Evolutionary conservation across 2,888 invertebrate genomes (phyloP).

Genomic region (Liposcelis brunnea): DNA sequence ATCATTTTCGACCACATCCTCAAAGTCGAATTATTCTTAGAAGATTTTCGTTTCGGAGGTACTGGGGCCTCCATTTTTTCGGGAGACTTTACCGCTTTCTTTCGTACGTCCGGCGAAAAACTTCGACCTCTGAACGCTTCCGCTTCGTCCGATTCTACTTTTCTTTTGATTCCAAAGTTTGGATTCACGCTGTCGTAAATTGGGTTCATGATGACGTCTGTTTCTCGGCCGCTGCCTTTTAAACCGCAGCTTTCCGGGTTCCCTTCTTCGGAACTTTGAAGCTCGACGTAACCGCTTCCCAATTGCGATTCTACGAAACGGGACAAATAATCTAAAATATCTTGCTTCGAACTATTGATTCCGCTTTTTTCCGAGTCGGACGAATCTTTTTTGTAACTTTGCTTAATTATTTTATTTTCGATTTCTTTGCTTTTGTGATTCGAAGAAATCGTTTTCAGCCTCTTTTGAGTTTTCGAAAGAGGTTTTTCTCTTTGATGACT

Average conservation of each 20-base stretch:
- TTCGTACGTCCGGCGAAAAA: background rate
- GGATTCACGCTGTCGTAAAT: slow-evolving; percentile 4
- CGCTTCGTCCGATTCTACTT: background rate
- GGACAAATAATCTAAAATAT: background rate
- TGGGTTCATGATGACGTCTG: slow-evolving; percentile 2
- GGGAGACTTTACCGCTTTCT: slow-evolving; percentile 1
- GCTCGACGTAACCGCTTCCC: background rate
- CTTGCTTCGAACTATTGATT: too few species aligned
- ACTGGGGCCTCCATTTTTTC: slow-evolving; percentile 40
- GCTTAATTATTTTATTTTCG: background rate
- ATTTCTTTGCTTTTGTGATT: background rate
- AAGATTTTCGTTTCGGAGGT: slow-evolving; percentile 58
- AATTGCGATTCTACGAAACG: slow-evolving; percentile 1
- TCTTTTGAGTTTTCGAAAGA: background rate
- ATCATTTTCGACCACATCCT: slow-evolving; percentile 35
- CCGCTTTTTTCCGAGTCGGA: background rate
- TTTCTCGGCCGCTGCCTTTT: background rate
- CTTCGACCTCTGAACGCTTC: slow-evolving; percentile 6
- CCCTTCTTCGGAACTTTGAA: background rate
- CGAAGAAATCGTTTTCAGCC: background rate
- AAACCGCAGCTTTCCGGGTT: background rate
- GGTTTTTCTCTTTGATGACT: slow-evolving; percentile 3
- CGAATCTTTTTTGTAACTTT: background rate
- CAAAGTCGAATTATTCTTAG: slow-evolving; percentile 51
- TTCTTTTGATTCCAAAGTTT: slow-evolving; percentile 5